phyloP scores from a whole-genome alignment of 2,797 vertebrate species.

The Botia kubotai region DNA sequence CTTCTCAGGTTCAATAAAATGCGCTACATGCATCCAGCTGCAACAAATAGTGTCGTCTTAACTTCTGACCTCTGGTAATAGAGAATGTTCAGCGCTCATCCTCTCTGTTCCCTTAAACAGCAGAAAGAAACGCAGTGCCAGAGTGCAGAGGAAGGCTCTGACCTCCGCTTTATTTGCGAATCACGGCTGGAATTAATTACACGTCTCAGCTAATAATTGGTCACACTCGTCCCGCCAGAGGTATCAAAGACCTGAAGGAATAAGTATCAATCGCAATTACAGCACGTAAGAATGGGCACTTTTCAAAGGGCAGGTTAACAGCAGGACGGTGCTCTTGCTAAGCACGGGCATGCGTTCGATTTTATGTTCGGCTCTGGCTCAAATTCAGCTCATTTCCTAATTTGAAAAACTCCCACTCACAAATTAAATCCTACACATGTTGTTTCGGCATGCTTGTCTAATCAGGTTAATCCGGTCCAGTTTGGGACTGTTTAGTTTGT shows the following conservation, averaged over 20 bases:
- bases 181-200: slow-evolving; percentile 51
- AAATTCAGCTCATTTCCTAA: slow-evolving; percentile 37
- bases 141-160: slow-evolving; percentile 12
- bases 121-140: slow-evolving; percentile 30
- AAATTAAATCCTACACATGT: slow-evolving; percentile 28
- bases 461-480: slow-evolving; percentile 41
- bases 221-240: slow-evolving; percentile 26
- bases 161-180: slow-evolving; percentile 38
- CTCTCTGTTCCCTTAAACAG: slow-evolving; percentile 19
- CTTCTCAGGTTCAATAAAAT: slow-evolving; percentile 7
- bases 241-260: slow-evolving; percentile 25
- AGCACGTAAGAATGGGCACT: slow-evolving; percentile 23
- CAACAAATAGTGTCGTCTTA: slow-evolving; percentile 26
- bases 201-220: slow-evolving; percentile 43
- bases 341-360: neutral
- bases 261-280: slow-evolving; percentile 37
- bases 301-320: slow-evolving; percentile 46
- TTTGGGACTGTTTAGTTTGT: slow-evolving; percentile 13
- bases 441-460: slow-evolving; percentile 43
- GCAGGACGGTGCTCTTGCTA: neutral
- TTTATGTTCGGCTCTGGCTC: slow-evolving; percentile 3
- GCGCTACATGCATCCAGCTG: slow-evolving; percentile 21
- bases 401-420: slow-evolving; percentile 34
- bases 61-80: slow-evolving; percentile 19
- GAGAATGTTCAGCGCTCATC: slow-evolving; percentile 16